Evolutionary conservation across 2,113 vertebrate species (phyloP).

Genomic region (Paraplagusia blochii): DNA sequence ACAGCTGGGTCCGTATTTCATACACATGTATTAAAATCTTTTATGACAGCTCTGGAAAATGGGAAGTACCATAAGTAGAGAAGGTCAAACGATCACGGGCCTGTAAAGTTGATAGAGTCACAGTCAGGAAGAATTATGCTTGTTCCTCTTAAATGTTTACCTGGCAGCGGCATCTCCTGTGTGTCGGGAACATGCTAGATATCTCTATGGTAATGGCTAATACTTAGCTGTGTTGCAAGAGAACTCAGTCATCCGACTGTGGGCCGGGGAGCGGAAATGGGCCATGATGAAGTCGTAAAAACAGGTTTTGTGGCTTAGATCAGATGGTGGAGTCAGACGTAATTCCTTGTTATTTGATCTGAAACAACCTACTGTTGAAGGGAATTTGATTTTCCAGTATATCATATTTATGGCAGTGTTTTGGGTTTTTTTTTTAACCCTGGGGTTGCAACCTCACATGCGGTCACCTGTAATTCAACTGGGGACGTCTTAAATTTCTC

Average conservation of each 20-base stretch:
- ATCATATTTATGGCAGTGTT: too few species aligned
- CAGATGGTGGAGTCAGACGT: slow-evolving; percentile 22
- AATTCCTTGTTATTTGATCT: too few species aligned
- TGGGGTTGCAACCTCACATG: too few species aligned
- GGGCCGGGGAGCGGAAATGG: slow-evolving; percentile 42
- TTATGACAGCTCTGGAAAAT: slow-evolving; percentile 54
- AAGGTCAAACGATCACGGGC: slow-evolving; percentile 60
- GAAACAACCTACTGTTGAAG: background rate
- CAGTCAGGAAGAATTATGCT: slow-evolving; percentile 44
- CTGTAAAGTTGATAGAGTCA: slow-evolving; percentile 37
- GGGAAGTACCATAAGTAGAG: slow-evolving; percentile 52
- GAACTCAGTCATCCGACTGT: slow-evolving; percentile 45
- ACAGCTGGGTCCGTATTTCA: slow-evolving; percentile 42
- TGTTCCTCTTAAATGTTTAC: slow-evolving; percentile 46
- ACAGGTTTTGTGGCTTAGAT: slow-evolving; percentile 51
- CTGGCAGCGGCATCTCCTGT: slow-evolving; percentile 39
- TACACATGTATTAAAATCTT: slow-evolving; percentile 47
- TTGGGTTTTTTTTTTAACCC: too few species aligned
- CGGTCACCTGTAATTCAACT: too few species aligned
- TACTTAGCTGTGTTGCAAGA: slow-evolving; percentile 52
- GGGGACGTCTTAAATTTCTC: too few species aligned
- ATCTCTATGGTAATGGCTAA: slow-evolving; percentile 65
- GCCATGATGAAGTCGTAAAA: slow-evolving; percentile 54
- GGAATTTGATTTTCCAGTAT: background rate
- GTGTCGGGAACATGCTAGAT: slow-evolving; percentile 60